Percentiles rank a stretch among this genome's conserved stretches.
Conservation (phyloP, 1,140 invertebrate genomes). For the Geopemphigus sp. region DNA sequence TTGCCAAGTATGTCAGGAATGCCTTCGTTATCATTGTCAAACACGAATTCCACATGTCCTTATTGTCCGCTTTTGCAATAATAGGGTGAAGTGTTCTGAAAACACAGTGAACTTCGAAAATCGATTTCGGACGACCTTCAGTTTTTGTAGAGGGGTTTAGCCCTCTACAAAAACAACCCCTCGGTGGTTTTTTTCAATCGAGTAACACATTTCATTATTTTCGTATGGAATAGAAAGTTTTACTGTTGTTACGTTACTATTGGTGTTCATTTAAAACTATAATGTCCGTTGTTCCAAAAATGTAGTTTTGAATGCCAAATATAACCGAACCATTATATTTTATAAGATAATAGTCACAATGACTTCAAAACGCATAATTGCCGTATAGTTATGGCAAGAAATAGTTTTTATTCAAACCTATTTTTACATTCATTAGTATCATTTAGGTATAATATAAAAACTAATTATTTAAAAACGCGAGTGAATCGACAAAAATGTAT, state of each 20-base stretch:
- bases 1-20: neutral
- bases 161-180: neutral
- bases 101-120: constrained; percentile 46
- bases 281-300: too few relatives aligned
- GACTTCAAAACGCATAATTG: too few relatives aligned
- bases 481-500: too few relatives aligned
- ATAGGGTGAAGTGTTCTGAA: constrained; percentile 21
- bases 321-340: too few relatives aligned
- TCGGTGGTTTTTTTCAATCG: neutral
- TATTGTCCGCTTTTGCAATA: neutral
- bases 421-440: too few relatives aligned
- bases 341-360: too few relatives aligned
- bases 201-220: neutral
- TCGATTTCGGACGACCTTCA: constrained; percentile 43
- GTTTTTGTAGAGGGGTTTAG: neutral
- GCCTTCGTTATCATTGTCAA: constrained; percentile 4
- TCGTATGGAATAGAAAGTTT: neutral
- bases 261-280: neutral
- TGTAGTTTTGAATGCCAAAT: too few relatives aligned
- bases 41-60: constrained; percentile 5
- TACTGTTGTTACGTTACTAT: neutral
- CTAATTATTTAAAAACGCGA: too few relatives aligned
- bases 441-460: too few relatives aligned
- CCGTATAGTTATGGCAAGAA: too few relatives aligned
- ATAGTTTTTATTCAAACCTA: too few relatives aligned